A percentile compares a stretch with the other conserved stretches of the same genome.
These are phyloP conservation scores for Drosophila equinoxialis DNA, from an alignment of 1,140 invertebrate genomes.

Conservation along the genomic window DNA sequence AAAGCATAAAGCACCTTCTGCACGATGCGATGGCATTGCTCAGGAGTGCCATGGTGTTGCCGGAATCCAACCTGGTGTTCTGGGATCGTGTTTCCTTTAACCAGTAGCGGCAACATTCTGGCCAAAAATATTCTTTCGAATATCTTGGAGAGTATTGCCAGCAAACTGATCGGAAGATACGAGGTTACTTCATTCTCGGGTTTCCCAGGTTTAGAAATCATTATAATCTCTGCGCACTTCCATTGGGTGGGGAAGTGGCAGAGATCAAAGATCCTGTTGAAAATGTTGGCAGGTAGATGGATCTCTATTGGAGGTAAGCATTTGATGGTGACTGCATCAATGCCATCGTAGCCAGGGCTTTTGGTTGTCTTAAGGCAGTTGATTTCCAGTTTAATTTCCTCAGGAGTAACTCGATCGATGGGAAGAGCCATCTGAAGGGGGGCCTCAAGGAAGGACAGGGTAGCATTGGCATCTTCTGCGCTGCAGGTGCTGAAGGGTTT, in stretches of 20 bases:
- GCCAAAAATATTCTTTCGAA: not conserved
- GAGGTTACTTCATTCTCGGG: no score
- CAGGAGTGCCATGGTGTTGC: not conserved
- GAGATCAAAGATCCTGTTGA: constrained; percentile 2
- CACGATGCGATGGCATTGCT: not conserved
- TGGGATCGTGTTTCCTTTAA: not conserved
- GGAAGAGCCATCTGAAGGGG: not conserved
- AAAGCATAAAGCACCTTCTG: no score
- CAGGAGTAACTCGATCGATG: not conserved
- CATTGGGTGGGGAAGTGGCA: not conserved
- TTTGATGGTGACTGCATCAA: no score
- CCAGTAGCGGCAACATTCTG: not conserved
- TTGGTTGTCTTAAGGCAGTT: not conserved
- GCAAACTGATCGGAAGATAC: no score
- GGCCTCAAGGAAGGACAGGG: not conserved
- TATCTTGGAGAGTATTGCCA: no score
- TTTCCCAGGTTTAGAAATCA: no score
- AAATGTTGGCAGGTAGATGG: not conserved
- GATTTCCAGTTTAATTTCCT: not conserved
- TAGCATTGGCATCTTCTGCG: not conserved
- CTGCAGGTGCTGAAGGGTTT: no score
- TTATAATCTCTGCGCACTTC: no score
- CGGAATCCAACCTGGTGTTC: not conserved
- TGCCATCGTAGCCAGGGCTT: not conserved
- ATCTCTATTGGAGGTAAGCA: no score